These are phyloP conservation scores for Betta splendens DNA, from an alignment of 2,797 vertebrate genomes.

Conservation along the genomic window DNA sequence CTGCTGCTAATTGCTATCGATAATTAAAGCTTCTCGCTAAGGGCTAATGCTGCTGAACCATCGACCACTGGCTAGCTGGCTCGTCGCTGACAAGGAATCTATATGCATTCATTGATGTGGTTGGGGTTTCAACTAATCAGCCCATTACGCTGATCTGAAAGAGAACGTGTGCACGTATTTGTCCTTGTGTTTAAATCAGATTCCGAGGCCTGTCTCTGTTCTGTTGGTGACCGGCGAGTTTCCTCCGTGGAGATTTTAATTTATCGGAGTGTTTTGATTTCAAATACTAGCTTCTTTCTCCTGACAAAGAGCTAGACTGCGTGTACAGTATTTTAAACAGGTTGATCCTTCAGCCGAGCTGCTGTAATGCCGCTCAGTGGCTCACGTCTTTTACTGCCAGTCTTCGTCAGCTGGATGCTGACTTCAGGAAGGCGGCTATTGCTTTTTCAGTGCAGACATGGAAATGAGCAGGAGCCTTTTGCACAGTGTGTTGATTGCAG, in stretches of 20 bases:
- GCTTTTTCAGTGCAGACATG: conserved; percentile 29
- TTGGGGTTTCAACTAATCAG: conserved; percentile 31
- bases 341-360: conserved; percentile 47
- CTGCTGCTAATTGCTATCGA: conserved; percentile 67
- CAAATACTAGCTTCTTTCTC: conserved; percentile 24
- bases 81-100: conserved; percentile 27
- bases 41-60: conserved; percentile 41
- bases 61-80: conserved; percentile 21
- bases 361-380: conserved; percentile 35
- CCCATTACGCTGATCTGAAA: conserved; percentile 22
- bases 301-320: conserved; percentile 28
- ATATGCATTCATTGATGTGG: conserved; percentile 22
- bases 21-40: conserved; percentile 55
- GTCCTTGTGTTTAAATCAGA: conserved; percentile 33
- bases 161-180: conserved; percentile 13
- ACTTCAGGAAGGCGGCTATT: conserved; percentile 51
- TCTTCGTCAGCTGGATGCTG: conserved; percentile 32
- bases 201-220: conserved; percentile 23
- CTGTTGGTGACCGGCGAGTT: conserved; percentile 25
- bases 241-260: conserved; percentile 51
- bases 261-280: conserved; percentile 51
- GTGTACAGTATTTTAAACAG: conserved; percentile 27
- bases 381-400: conserved; percentile 38
- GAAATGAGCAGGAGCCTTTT: conserved; percentile 43
- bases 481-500: conserved; percentile 37